phyloP scores from a whole-genome alignment of 2,113 vertebrate genomes.

The Tylochromis polylepis region DNA sequence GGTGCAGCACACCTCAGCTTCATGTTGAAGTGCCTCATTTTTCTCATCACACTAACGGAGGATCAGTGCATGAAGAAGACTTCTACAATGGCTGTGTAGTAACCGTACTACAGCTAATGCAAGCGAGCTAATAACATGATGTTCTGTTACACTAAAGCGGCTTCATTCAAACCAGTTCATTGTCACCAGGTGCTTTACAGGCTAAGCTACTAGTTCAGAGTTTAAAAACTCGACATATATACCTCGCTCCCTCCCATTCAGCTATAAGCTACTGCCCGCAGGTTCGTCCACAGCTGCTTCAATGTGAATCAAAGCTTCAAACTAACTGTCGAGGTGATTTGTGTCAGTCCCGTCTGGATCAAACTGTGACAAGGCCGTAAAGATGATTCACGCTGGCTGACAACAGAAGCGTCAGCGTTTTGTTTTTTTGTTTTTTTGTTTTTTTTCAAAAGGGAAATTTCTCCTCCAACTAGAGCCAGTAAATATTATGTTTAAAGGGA shows the following conservation, averaged over 20 bases:
- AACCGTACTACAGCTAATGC: not conserved
- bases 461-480: slow-evolving; percentile 15
- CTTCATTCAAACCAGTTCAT: not conserved
- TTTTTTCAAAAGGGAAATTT: slow-evolving; percentile 31
- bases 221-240: slow-evolving; percentile 40
- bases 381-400: not conserved
- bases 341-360: not conserved
- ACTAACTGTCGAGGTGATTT: not conserved
- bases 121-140: not conserved
- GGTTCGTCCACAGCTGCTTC: slow-evolving; percentile 32
- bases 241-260: slow-evolving; percentile 40
- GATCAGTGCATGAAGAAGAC: not conserved
- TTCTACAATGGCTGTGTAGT: slow-evolving; percentile 27
- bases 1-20: not conserved
- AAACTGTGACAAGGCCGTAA: slow-evolving; percentile 21
- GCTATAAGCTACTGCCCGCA: slow-evolving; percentile 45
- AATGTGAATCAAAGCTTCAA: slow-evolving; percentile 39
- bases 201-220: slow-evolving; percentile 42
- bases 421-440: too few relatives aligned
- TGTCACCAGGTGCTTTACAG: slow-evolving; percentile 35
- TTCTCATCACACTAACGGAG: not conserved
- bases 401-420: not conserved
- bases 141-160: not conserved
- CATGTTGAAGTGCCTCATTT: slow-evolving; percentile 46
- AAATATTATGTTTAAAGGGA: slow-evolving; percentile 23